These are phyloP conservation scores for Clangula hyemalis DNA, from an alignment of 2,797 vertebrate genomes.

Conservation along the genomic window DNA sequence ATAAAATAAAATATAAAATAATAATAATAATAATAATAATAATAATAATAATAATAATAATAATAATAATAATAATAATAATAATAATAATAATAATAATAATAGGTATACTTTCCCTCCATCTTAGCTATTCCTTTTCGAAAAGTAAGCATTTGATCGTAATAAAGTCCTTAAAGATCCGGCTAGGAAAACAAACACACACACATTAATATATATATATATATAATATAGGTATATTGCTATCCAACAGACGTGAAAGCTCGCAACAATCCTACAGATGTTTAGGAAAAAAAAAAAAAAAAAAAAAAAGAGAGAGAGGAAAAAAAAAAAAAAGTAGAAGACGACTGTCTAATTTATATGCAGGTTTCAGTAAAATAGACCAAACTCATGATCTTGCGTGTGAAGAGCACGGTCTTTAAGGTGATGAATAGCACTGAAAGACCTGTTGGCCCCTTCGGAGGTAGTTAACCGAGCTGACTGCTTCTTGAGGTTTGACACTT, in stretches of 20 bases:
- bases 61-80: neutral
- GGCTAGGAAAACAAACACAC: neutral
- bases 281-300: accelerated
- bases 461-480: neutral
- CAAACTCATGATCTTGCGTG: neutral
- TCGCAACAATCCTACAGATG: neutral
- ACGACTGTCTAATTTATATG: neutral
- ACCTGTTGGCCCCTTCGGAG: neutral
- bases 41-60: no score
- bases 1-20: neutral
- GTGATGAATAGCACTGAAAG: neutral
- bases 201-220: no score
- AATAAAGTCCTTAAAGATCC: neutral
- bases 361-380: neutral
- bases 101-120: neutral
- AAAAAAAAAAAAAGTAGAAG: no score
- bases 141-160: neutral
- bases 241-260: neutral
- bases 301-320: no score
- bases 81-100: neutral
- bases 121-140: neutral
- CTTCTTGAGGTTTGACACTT: neutral
- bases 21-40: no score
- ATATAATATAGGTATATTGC: neutral
- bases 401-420: neutral